Base-by-base conservation (phyloP, 2,113 vertebrate genomes). In the Abramis brama region DNA sequence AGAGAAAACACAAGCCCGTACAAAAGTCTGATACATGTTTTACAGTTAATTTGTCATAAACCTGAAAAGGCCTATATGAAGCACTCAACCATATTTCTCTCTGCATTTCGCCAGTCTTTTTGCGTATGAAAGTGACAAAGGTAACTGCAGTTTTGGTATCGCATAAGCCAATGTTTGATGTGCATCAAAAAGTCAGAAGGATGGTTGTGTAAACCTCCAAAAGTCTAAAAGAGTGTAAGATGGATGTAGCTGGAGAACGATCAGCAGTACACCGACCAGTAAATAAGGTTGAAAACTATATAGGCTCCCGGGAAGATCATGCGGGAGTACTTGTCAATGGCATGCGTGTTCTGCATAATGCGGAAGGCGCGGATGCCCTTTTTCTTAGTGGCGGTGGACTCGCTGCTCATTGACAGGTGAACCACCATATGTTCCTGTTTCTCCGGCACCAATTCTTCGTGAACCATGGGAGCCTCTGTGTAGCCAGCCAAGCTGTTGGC, bases 281-380 rank as follows among this genome's bases (percentile, higher is more conserved):
- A 99, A 93, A 99, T 96, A 83, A 99, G 94, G 91, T 99, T 99
- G 93, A 99, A 99, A 93, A 99, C 95, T 91, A 99, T 98, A 89
- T 97, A 99, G 0, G 96, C 96, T 47, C 96, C 97, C 23, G 98
- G 98, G 83, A 99, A 99, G 92, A 99, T 96, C 93, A 97, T 88
- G 87, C 97, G 95, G 45, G 97, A 99, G 91, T 98, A 99, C 86
- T 97, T 98, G 91, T 99, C 98, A 17, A 99, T 99, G 78, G 96
- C 93, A 0, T 99, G 98, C 3, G 96, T 98, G 91, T 99, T 98
- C 93, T 97, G 95, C 84, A 98, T 97, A 89, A 99, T 96, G 81
- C 94, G 95, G 21, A 96, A 93, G 64, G 95, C 93, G 60, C 96
- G 89, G 76, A 97, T 85, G 79, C 96, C 96, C 90, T 95, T 99